Conservation (phyloP, 2,797 vertebrate genomes). For the Ctenopoma multispine region DNA sequence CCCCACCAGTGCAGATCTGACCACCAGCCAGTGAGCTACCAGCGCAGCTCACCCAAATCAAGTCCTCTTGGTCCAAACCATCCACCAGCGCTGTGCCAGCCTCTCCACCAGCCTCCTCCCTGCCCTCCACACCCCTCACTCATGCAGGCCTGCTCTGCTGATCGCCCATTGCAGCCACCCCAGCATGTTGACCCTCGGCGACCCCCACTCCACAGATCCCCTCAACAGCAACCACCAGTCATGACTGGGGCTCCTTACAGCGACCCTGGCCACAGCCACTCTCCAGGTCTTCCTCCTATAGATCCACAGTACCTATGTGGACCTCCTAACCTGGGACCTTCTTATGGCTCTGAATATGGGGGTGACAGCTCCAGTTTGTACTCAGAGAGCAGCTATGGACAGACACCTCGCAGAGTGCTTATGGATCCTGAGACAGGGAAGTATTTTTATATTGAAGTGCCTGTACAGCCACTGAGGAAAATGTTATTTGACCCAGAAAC, state of each 20-base stretch:
- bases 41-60: slow-evolving; percentile 80
- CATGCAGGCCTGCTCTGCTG: slow-evolving; percentile 73
- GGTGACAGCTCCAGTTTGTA: slow-evolving; percentile 79
- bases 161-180: slow-evolving; percentile 67
- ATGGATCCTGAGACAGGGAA: slow-evolving; percentile 95
- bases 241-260: slow-evolving; percentile 72
- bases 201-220: slow-evolving; percentile 76
- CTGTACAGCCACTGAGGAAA: slow-evolving; percentile 90
- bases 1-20: slow-evolving; percentile 79
- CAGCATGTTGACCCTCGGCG: slow-evolving; percentile 76
- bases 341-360: slow-evolving; percentile 83
- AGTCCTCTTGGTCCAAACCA: slow-evolving; percentile 70
- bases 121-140: slow-evolving; percentile 76
- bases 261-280: slow-evolving; percentile 77
- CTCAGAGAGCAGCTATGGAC: slow-evolving; percentile 80
- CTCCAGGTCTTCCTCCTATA: slow-evolving; percentile 77
- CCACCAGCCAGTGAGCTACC: slow-evolving; percentile 71
- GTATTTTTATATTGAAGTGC: slow-evolving; percentile 93
- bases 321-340: slow-evolving; percentile 76
- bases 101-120: slow-evolving; percentile 75
- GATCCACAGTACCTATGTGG: slow-evolving; percentile 83
- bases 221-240: slow-evolving; percentile 75
- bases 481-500: slow-evolving; percentile 95
- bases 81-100: slow-evolving; percentile 76
- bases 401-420: slow-evolving; percentile 87